Conservation (phyloP, 2,888 invertebrate species). For the Leuctra nigra region DNA sequence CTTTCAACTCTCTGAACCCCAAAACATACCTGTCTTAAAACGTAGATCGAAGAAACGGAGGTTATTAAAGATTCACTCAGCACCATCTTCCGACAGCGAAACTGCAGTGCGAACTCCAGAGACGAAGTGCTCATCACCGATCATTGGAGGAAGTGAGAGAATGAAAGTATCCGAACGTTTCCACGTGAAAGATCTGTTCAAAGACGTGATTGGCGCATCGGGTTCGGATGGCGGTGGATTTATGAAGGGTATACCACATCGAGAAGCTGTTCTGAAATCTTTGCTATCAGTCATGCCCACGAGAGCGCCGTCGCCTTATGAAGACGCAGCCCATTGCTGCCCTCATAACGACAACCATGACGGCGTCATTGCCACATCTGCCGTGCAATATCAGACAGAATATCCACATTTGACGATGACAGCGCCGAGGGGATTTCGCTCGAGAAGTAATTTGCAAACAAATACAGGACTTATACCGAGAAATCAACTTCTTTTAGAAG, state of each 20-base stretch:
- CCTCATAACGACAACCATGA: neutral
- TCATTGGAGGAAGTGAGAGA: conserved; percentile 32
- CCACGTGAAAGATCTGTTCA: conserved; percentile 46
- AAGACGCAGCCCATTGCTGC: neutral
- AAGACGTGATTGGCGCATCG: neutral
- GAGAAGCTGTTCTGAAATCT: neutral
- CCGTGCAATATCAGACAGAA: no score
- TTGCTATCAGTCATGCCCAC: neutral
- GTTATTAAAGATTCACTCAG: conserved; percentile 6
- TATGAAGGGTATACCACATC: neutral
- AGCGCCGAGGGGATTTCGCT: no score
- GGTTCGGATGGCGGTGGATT: neutral
- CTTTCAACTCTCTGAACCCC: neutral
- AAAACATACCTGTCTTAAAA: no score
- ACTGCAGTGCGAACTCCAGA: neutral
- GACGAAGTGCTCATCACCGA: neutral
- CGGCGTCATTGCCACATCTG: no score
- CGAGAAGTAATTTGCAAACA: no score
- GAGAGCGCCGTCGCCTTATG: neutral
- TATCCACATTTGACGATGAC: no score
- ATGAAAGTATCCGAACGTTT: conserved; percentile 49
- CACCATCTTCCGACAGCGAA: conserved; percentile 20
- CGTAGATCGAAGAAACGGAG: neutral
- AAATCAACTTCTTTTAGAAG: no score
- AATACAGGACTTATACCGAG: no score